These are phyloP conservation scores for Botia almorhae DNA, from an alignment of 2,797 vertebrate species.

Conservation along the genomic window DNA sequence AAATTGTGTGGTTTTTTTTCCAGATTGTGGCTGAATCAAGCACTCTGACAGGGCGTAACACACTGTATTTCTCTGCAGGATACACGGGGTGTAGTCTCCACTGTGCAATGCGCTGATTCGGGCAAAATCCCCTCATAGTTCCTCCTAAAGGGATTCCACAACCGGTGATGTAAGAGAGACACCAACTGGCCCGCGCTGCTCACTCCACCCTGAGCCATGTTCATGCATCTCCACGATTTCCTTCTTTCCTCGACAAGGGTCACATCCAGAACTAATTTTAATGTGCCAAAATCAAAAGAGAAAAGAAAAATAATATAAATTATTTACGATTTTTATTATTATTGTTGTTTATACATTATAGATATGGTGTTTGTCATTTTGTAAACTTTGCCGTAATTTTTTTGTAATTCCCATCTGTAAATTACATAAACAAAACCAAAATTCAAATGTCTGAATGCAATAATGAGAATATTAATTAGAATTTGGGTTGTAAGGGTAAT, in stretches of 20 bases:
- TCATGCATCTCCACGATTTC: background rate
- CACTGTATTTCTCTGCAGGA: conserved; percentile 13
- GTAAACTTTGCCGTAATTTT: too few species aligned
- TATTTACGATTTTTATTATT: too few species aligned
- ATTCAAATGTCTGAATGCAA: too few species aligned
- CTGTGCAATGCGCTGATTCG: conserved; percentile 23
- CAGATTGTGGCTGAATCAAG: conserved; percentile 8
- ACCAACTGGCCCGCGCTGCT: conserved; percentile 53
- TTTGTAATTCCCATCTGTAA: too few species aligned
- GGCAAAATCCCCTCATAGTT: conserved; percentile 9
- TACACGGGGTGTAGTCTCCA: conserved; percentile 28
- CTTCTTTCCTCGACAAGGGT: background rate
- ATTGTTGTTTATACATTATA: too few species aligned
- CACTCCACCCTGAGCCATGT: conserved; percentile 39
- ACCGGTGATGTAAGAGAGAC: conserved; percentile 55
- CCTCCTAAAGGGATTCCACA: background rate
- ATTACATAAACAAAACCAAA: too few species aligned
- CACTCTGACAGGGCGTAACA: conserved; percentile 39
- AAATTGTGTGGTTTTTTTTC: conserved; percentile 31
- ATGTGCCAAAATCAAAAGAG: too few species aligned
- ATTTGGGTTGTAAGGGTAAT: too few species aligned
- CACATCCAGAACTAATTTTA: too few species aligned
- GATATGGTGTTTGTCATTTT: too few species aligned
- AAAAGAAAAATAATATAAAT: too few species aligned
- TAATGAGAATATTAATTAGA: too few species aligned